Base-by-base conservation (phyloP, 2,888 invertebrate genomes). In the Parnassius apollo region DNA sequence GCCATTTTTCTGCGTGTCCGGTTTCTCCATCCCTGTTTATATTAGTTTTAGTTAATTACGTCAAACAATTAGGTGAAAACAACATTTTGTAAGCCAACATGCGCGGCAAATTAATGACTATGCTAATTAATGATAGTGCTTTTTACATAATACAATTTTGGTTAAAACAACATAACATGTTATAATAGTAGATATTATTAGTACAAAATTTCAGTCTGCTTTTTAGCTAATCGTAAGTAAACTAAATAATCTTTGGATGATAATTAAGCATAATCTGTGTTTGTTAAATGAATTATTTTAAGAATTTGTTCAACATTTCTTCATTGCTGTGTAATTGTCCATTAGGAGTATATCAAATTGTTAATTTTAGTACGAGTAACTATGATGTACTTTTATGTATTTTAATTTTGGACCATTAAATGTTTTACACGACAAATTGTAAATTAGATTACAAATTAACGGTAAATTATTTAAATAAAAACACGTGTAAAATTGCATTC, bases 11-110 rank as follows among this genome's bases (percentile, higher is more conserved):
- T 83, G 85, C 52, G 80, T 76, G 62, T 85, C 84, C 61, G 85
- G 82, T 66, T 88, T 88, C 83, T 84, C 88, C 82, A 91, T 62
- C 69, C 91, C 91, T 91, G 90, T 75, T 69, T 71, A 78, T 81
- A 86, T 87, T 85, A 85, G 85, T 86, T 66, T 53, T 65, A 67
- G 73, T 86, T 87, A 87, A 69, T 67, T 63, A 65, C 61, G 58
- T 65, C 61, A 64, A 12, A 66, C 50, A 61, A 66, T 25, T 52
- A 60, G 10, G 46, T 56, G 9, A 64, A 64, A 50, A 61, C 52
- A 46, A 58, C 48, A 51, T 42, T 53, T 54, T 48, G 49, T 59
- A 66, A 66, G 59, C 61, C 22, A 42, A 22, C 64, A 60, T 64
- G 68, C 65, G 48, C 18, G 44, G 51, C 50, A 59, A 57, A 64